phyloP scores from a whole-genome alignment of 2,797 vertebrate species.

The Steatocranus sp. region DNA sequence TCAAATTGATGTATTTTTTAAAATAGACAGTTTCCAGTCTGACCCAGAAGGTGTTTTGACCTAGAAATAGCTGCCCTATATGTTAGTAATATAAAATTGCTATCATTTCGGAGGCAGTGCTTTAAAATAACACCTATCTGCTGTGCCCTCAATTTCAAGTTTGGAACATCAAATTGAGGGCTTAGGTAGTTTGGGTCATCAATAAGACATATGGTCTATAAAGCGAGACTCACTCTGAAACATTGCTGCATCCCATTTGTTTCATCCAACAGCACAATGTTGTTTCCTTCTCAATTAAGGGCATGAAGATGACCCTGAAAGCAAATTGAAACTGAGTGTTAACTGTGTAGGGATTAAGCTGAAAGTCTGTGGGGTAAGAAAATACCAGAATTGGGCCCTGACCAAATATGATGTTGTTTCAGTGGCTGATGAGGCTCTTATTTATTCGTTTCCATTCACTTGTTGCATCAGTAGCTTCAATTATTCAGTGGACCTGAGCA shows the following conservation, averaged over 20 bases:
- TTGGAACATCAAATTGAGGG: slow-evolving; percentile 27
- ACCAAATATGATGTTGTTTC: slow-evolving; percentile 3
- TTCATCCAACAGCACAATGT: neutral
- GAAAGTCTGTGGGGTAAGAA: neutral
- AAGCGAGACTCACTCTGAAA: neutral
- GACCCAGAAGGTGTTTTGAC: slow-evolving; percentile 12
- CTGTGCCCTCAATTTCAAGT: slow-evolving; percentile 44
- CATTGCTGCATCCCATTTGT: neutral
- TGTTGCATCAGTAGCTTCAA: slow-evolving; percentile 8
- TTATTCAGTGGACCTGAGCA: neutral
- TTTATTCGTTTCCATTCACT: slow-evolving; percentile 4
- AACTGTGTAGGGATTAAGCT: neutral
- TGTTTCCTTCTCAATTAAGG: slow-evolving; percentile 33
- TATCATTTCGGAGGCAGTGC: slow-evolving; percentile 2
- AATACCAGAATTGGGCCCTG: neutral
- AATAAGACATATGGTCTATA: slow-evolving; percentile 28
- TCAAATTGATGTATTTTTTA: neutral
- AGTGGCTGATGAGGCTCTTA: slow-evolving; percentile 16
- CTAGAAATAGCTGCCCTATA: slow-evolving; percentile 21
- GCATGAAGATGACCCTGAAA: neutral
- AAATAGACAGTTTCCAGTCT: neutral
- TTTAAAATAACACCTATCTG: slow-evolving; percentile 36
- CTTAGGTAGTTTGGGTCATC: slow-evolving; percentile 23
- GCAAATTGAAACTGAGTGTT: slow-evolving; percentile 12
- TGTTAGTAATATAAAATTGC: slow-evolving; percentile 1